Evolutionary conservation across 2,113 vertebrate species (phyloP).

Genomic region (Morone chrysops): DNA sequence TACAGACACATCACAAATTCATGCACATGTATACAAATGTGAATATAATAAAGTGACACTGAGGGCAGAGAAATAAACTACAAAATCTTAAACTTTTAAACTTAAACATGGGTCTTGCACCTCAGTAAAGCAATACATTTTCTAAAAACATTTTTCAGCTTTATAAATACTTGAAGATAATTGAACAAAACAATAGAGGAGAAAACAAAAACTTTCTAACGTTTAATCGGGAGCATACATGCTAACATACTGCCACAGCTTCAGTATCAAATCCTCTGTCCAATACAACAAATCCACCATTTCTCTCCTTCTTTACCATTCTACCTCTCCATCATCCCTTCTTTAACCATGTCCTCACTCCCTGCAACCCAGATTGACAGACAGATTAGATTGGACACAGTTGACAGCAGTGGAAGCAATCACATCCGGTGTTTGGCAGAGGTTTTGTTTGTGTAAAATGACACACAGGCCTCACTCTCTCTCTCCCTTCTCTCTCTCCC

Average conservation of each 20-base stretch:
- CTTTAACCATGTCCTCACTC: constrained; percentile 72
- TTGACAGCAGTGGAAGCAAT: constrained; percentile 83
- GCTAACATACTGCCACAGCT: constrained; percentile 46
- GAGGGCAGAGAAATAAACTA: background rate
- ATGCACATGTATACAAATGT: constrained; percentile 32
- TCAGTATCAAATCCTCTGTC: constrained; percentile 51
- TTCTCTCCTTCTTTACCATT: constrained; percentile 56
- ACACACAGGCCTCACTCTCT: constrained; percentile 75
- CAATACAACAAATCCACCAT: constrained; percentile 58
- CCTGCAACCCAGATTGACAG: constrained; percentile 81
- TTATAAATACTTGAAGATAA: background rate
- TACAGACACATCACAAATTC: constrained; percentile 23
- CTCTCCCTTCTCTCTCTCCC: constrained; percentile 25
- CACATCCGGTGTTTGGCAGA: constrained; percentile 84
- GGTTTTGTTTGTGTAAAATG: constrained; percentile 87
- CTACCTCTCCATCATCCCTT: constrained; percentile 72
- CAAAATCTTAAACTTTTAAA: background rate
- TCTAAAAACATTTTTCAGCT: background rate
- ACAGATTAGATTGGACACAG: constrained; percentile 87
- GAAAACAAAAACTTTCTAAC: background rate
- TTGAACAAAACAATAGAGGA: background rate
- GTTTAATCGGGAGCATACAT: constrained; percentile 22
- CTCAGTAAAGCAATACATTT: background rate
- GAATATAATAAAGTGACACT: constrained; percentile 24
- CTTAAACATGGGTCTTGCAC: background rate